These are phyloP conservation scores for Sebastes dallii DNA, from an alignment of 2,797 vertebrate species.

Conservation along the genomic window DNA sequence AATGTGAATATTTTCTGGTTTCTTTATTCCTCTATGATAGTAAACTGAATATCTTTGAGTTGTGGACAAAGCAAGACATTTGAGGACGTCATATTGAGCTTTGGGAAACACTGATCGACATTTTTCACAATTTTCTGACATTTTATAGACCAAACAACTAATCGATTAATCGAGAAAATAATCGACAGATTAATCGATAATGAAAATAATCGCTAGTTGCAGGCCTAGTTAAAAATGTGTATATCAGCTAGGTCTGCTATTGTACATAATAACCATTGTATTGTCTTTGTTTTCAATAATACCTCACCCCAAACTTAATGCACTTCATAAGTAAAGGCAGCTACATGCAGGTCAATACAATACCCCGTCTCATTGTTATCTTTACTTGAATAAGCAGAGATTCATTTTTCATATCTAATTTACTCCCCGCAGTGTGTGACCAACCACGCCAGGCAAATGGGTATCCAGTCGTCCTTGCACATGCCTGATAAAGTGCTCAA, in stretches of 20 bases:
- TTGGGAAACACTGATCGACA: too few species aligned
- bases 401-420: conserved; percentile 31
- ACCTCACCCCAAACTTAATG: too few species aligned
- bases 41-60: too few species aligned
- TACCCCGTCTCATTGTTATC: background rate
- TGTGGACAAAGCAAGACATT: too few species aligned
- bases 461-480: conserved; percentile 90
- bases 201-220: too few species aligned
- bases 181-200: too few species aligned
- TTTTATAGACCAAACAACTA: too few species aligned
- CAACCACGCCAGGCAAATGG: conserved; percentile 84
- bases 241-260: background rate
- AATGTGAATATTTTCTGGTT: too few species aligned
- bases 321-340: background rate
- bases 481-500: conserved; percentile 95
- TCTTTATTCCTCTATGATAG: too few species aligned
- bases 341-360: background rate
- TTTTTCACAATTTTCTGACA: too few species aligned
- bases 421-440: conserved; percentile 86
- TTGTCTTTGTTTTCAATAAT: background rate
- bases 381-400: background rate
- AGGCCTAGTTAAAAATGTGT: accelerated
- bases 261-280: background rate
- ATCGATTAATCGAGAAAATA: too few species aligned
- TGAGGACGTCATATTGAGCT: too few species aligned